A percentile compares a stretch with the other conserved stretches of the same genome.
Evolutionary conservation across 2,797 vertebrate species (phyloP).

Genomic region (Ctenochaetus hawaiiensis): DNA sequence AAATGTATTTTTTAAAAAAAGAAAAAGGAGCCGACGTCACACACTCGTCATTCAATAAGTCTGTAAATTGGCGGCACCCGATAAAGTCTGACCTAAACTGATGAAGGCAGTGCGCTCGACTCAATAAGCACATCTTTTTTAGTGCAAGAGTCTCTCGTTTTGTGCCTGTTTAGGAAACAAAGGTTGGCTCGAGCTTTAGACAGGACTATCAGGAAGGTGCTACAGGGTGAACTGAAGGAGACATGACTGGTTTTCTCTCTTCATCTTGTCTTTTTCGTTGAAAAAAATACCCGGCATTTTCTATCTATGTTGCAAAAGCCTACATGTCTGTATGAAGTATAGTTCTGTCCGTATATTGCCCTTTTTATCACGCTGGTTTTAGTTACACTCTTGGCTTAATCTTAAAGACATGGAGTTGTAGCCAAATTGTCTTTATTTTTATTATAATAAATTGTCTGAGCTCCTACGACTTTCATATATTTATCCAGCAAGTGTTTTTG

Average conservation of each 20-base stretch:
- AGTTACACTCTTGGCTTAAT: too few relatives aligned
- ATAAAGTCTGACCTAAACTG: rapidly evolving
- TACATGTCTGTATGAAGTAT: too few relatives aligned
- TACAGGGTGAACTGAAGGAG: neutral
- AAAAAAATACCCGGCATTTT: neutral
- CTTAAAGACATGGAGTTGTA: too few relatives aligned
- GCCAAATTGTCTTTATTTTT: too few relatives aligned
- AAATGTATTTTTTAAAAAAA: neutral
- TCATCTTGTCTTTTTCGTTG: neutral
- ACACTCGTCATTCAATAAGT: neutral
- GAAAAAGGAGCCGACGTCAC: neutral
- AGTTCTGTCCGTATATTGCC: too few relatives aligned
- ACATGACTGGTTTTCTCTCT: neutral
- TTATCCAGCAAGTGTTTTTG: too few relatives aligned
- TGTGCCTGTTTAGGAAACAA: neutral
- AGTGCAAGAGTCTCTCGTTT: neutral
- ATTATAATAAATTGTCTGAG: too few relatives aligned
- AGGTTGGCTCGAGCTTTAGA: neutral
- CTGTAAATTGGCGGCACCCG: neutral
- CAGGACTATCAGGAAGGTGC: neutral
- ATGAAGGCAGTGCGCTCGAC: too few relatives aligned
- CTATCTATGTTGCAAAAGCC: neutral
- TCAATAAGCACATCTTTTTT: too few relatives aligned
- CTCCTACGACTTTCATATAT: neutral
- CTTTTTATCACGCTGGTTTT: too few relatives aligned